Conservation (phyloP, 2,797 vertebrate genomes). For the Mastacembelus armatus region DNA sequence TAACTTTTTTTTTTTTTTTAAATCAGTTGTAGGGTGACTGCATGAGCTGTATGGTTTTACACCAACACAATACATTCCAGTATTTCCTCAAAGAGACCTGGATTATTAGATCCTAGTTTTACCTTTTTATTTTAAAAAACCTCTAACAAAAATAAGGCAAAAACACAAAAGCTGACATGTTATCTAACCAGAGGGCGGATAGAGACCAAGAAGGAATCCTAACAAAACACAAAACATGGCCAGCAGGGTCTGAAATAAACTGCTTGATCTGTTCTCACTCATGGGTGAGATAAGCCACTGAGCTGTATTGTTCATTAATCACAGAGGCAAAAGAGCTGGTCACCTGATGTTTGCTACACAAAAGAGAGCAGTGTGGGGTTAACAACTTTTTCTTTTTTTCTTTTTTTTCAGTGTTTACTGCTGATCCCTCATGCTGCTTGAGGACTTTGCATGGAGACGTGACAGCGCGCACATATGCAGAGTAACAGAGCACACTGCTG, state of each 20-base stretch:
- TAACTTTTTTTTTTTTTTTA: no score
- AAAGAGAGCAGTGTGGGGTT: conserved; percentile 7
- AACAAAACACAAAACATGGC: no score
- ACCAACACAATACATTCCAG: no score
- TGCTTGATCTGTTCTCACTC: background rate
- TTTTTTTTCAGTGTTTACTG: conserved; percentile 7
- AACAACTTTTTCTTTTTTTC: background rate
- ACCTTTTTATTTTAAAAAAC: no score
- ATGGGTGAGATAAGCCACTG: conserved; percentile 38
- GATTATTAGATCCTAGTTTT: no score
- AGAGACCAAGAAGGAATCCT: no score
- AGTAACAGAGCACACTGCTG: conserved; percentile 6
- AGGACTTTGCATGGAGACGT: conserved; percentile 39
- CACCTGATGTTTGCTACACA: conserved; percentile 36
- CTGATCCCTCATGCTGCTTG: background rate
- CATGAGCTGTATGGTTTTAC: no score
- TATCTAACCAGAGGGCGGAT: no score
- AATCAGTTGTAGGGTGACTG: no score
- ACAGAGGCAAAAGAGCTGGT: conserved; percentile 14
- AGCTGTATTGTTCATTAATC: conserved; percentile 42
- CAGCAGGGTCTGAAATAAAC: background rate
- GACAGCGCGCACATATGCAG: conserved; percentile 43
- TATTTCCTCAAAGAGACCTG: no score
- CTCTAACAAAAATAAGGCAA: no score
- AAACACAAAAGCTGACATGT: no score